Conservation (phyloP, 2,797 vertebrate genomes). For the Diglossa cyanea region DNA sequence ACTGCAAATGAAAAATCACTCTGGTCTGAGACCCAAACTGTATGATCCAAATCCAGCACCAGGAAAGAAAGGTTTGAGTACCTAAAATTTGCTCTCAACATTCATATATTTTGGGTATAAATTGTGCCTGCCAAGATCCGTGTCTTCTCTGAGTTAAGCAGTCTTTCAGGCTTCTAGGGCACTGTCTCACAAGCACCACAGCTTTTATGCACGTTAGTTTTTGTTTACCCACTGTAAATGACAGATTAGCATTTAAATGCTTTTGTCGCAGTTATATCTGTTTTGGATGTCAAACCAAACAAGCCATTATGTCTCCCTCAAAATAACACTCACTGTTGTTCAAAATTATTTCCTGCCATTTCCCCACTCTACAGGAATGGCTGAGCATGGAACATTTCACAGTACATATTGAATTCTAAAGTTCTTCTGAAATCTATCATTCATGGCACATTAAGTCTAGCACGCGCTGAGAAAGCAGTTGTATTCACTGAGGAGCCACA, state of each 20-base stretch:
- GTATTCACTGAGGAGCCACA: neutral
- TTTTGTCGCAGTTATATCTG: conserved; percentile 42
- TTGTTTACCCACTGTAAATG: conserved; percentile 63
- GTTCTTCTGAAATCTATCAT: conserved; percentile 46
- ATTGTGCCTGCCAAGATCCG: neutral
- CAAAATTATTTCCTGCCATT: conserved; percentile 38
- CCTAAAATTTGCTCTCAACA: neutral
- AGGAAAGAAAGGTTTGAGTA: neutral
- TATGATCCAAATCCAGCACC: neutral
- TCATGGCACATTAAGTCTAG: conserved; percentile 32
- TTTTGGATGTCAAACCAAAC: conserved; percentile 58
- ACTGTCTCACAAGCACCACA: neutral
- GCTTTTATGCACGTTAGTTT: conserved; percentile 4
- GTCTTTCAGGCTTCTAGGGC: conserved; percentile 1
- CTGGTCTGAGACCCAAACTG: neutral
- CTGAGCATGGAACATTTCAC: conserved; percentile 40
- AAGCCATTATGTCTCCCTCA: conserved; percentile 48
- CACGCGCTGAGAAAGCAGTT: neutral
- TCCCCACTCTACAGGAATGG: neutral
- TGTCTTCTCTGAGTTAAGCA: conserved; percentile 10
- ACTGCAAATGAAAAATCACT: neutral
- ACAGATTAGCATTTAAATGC: conserved; percentile 65
- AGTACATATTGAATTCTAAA: conserved; percentile 11
- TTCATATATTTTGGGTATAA: neutral
- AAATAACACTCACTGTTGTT: conserved; percentile 35